Evolutionary conservation across 2,113 vertebrate species (phyloP), one percentile per base, ranked within the genome.

Genomic region (Steatornis caripensis): DNA sequence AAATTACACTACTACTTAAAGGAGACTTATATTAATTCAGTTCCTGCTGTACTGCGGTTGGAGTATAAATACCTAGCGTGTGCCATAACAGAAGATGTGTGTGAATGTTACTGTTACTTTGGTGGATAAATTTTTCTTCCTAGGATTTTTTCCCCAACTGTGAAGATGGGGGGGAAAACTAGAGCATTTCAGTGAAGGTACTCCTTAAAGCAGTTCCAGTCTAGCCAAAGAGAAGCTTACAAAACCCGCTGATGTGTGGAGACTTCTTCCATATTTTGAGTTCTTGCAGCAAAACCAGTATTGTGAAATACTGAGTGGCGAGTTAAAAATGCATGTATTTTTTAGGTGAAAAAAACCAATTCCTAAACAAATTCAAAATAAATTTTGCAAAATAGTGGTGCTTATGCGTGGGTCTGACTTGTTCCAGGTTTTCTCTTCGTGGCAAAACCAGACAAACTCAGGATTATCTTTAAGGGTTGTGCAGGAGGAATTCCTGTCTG

Each of bases 401-500:
- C 43, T 94, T 75, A 87, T 1, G 8, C 36, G 3, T 27, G 14
- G 20, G 55, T 97, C n/a, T 97, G 84, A 12, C 96, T 97, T 95
- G 17, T 98, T 93, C 4, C 94, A 99, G 99, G 99, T 99, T 97
- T 98, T 99, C 93, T 98, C 98, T 55, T 95, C 93, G 0, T 99
- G 99, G 99, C 97, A 98, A 95, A 97, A 97, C 89, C 97, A 84
- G 90, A 97, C 89, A 90, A 99, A 86, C 82, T 98, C 98, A 91
- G 98, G 98, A 86, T 95, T 99, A 23, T 87, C 87, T 91, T 97
- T 99, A 93, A 98, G 98, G 93, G 88, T 98, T 95, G 97, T 99
- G 96, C 98, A 98, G 78, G 98, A 98, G 43, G 98, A 98, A 57
- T 98, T 98, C 57, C 98, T 99, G 92, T 98, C 98, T 74, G 96